Conservation (phyloP, 2,797 vertebrate species). For the Smutsia gigantea region DNA sequence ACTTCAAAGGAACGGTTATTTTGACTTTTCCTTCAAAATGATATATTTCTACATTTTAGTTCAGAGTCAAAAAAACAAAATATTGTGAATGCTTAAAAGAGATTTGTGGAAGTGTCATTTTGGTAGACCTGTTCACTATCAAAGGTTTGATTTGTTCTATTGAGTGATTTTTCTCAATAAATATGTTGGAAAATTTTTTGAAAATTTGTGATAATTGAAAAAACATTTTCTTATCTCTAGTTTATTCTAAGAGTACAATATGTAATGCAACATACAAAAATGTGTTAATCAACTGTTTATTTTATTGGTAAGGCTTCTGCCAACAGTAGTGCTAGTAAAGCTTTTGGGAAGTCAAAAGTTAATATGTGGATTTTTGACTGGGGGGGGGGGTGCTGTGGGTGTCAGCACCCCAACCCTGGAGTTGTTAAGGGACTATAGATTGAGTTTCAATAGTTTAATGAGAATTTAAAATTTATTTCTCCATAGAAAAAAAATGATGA, state of each 20-base stretch:
- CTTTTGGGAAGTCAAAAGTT: too few relatives aligned
- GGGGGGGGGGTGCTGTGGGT: too few relatives aligned
- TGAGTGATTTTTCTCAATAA: neutral
- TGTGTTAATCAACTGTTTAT: too few relatives aligned
- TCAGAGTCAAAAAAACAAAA: constrained; percentile 29
- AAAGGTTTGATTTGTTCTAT: constrained; percentile 16
- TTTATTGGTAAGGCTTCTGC: too few relatives aligned
- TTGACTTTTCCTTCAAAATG: constrained; percentile 31
- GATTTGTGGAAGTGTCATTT: constrained; percentile 30
- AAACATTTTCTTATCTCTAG: too few relatives aligned
- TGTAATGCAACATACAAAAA: too few relatives aligned
- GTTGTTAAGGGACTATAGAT: neutral
- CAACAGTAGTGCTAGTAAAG: too few relatives aligned
- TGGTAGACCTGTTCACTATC: neutral
- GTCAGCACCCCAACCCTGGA: too few relatives aligned
- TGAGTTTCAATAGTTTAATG: neutral
- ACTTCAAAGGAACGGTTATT: neutral
- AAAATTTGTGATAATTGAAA: too few relatives aligned
- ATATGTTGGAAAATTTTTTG: too few relatives aligned
- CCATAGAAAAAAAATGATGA: neutral
- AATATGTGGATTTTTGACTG: too few relatives aligned
- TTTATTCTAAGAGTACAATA: too few relatives aligned
- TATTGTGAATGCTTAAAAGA: neutral
- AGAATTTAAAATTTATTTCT: constrained; percentile 42
- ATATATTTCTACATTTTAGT: neutral